phyloP scores from a whole-genome alignment of 2,113 vertebrate species.

The Engraulis encrasicolus region DNA sequence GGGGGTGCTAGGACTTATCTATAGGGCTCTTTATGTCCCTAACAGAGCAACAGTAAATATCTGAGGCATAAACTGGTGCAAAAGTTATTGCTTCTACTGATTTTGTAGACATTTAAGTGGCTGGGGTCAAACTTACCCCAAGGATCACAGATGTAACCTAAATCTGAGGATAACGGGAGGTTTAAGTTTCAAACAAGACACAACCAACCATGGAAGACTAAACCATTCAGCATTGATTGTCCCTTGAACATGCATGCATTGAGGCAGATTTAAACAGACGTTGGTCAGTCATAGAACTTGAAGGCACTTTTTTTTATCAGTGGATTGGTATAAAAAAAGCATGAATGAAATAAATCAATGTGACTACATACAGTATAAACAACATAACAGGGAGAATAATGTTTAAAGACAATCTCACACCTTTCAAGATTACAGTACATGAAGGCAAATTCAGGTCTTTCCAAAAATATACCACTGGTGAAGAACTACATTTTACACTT shows the following conservation, averaged over 20 bases:
- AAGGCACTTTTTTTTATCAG: background rate
- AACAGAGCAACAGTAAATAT: too few relatives aligned
- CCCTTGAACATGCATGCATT: background rate
- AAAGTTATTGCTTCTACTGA: too few relatives aligned
- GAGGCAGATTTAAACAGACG: background rate
- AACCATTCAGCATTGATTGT: background rate
- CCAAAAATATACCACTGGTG: background rate
- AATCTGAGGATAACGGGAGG: too few relatives aligned
- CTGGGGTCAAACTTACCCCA: too few relatives aligned
- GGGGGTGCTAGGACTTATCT: too few relatives aligned
- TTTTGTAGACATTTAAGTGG: too few relatives aligned
- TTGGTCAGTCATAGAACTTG: background rate
- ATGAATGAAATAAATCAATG: background rate
- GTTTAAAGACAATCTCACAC: background rate
- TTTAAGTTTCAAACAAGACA: too few relatives aligned
- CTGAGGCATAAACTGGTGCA: too few relatives aligned
- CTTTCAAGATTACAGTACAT: background rate
- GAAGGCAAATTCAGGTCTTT: background rate
- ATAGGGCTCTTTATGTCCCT: too few relatives aligned
- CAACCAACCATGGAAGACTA: too few relatives aligned
- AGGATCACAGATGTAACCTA: too few relatives aligned
- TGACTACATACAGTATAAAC: background rate
- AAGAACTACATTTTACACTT: background rate
- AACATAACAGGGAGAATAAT: background rate
- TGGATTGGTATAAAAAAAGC: background rate